Evolutionary conservation across 92 coral and sea anemone species (phyloP), one percentile per base, ranked within the genome.

Genomic region (Porites rus): DNA sequence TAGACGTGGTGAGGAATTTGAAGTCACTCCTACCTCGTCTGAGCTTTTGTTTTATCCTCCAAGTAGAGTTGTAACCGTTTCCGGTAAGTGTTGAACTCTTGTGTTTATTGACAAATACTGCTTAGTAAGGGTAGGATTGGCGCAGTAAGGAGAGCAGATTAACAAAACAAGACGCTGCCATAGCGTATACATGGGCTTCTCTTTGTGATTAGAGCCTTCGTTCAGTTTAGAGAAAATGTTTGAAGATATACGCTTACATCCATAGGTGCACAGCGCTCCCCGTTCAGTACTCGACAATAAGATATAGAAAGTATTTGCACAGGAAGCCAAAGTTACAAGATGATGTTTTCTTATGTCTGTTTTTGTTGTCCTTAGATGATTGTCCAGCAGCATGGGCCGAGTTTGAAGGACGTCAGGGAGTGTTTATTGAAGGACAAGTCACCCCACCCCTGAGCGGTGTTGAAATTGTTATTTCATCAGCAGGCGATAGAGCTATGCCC

Each of bases 381-480:
- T 96, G 99, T 85, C 99, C 99, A 2, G 99, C 98, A 24, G 98
- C 95, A 16, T 72, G 81, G 75, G 98, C 72, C 0, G 94, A 94
- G 73, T 89, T 96, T 66, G 93, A 95, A 83, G 99, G 98, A 31
- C 91, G 95, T 17, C 85, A 77, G 65, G 99, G 99, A 51, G 97
- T 96, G 1, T 96, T 96, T 77, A 62, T 96, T 16, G 98, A 96
- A 77, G 99, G 99, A 10, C 91, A 92, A 74, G 91, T 96, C 21
- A 83, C 94, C n/a, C 99, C 99, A 6, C 94, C 97, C 67, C 77
- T 96, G 28, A 90, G 92, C 51, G 95, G 96, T 17, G 99, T 96
- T 38, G 92, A 95, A 79, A 89, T 96, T 51, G 81, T 94, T 53
- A 96, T 96, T 65, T 83, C 93, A 51, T 53, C 98, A n/a, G 60